Base-by-base conservation (phyloP, 2,888 invertebrate species). In the Stenolophus ochropezus region DNA sequence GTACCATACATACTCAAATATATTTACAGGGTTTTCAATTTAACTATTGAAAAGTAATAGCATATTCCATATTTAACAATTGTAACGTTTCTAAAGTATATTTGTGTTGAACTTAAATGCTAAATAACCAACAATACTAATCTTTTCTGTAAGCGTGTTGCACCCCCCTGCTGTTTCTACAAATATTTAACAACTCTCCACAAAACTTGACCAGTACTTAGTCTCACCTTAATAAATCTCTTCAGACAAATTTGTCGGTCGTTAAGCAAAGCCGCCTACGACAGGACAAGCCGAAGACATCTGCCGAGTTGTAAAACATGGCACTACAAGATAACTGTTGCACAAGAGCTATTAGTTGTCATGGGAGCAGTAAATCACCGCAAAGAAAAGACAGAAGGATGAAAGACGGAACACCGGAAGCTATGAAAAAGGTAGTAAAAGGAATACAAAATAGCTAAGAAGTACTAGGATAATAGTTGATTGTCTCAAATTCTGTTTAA, bases 401-500 rank as follows among this genome's bases (percentile, higher is more conserved):
- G 33, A 69, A 69, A 27, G 42, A 33, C 27, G 16, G 16, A 14
- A 69, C 16, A 18, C 65, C 65, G 42, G 65, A 69, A 33, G 18
- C 65, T 1, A 6, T 4, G 33, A 42, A 42, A n/a, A n/a, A n/a
- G n/a, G n/a, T n/a, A n/a, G n/a, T n/a, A n/a, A n/a, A n/a, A n/a
- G n/a, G n/a, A n/a, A n/a, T n/a, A n/a, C n/a, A n/a, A n/a, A n/a
- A n/a, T n/a, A n/a, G n/a, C n/a, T n/a, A n/a, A n/a, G n/a, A n/a
- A 80, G 73, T 80, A 82, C 79, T 82, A 33, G 4, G 16, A 21
- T 82, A 83, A 76, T 82, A 53, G 80, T n/a, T n/a, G n/a, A n/a
- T n/a, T n/a, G n/a, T n/a, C n/a, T n/a, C n/a, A n/a, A n/a, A n/a
- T n/a, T n/a, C n/a, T n/a, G n/a, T n/a, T n/a, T n/a, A n/a, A n/a